Conservation (phyloP, 92 coral and sea anemone genomes). For the Micromussa lordhowensis region DNA sequence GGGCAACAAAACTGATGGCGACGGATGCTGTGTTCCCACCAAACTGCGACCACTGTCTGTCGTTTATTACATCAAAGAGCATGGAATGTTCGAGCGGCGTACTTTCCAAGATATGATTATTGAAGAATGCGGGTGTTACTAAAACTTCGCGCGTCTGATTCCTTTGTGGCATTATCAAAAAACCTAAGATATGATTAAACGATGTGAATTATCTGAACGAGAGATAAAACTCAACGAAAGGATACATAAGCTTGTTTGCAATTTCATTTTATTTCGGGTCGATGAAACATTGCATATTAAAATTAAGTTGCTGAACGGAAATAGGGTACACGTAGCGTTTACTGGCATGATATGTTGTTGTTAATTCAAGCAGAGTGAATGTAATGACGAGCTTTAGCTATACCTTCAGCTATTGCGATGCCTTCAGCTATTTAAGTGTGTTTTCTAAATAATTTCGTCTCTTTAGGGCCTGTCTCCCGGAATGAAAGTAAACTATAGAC, state of each 20-base stretch:
- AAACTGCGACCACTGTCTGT: conserved; percentile 14
- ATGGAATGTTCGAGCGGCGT: background rate
- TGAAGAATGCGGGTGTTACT: conserved; percentile 32
- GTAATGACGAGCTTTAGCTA: background rate
- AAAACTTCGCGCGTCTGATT: background rate
- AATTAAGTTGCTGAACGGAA: background rate
- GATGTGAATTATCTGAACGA: background rate
- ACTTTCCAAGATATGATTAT: conserved; percentile 10
- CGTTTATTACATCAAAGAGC: background rate
- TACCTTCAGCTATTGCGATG: background rate
- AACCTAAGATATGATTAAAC: background rate
- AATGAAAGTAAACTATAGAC: background rate
- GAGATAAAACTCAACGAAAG: background rate
- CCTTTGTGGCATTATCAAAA: background rate
- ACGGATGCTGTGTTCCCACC: conserved; percentile 23
- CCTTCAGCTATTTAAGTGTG: too few species aligned
- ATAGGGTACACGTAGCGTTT: background rate
- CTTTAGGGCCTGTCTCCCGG: too few species aligned
- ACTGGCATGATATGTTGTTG: background rate
- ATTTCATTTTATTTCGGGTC: background rate
- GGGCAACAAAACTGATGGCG: background rate
- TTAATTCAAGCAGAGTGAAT: background rate
- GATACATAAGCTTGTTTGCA: background rate
- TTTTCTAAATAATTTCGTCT: too few species aligned
- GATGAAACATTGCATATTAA: background rate